Conservation (phyloP, 2,797 vertebrate genomes). For the Parambassis ranga region DNA sequence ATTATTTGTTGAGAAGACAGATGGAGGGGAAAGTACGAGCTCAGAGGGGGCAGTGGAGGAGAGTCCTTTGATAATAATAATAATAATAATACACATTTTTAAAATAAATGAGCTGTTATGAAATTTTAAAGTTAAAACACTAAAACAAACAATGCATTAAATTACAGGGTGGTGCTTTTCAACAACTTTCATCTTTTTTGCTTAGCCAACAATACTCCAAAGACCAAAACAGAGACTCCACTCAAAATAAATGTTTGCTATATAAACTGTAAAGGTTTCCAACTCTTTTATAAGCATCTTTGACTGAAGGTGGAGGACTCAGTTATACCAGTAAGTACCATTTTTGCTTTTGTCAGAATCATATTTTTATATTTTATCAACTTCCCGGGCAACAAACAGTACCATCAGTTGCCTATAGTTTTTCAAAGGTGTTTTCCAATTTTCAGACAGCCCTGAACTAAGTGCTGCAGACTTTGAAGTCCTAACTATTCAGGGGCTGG, state of each 20-base stretch:
- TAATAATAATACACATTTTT: not conserved
- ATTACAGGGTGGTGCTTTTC: not conserved
- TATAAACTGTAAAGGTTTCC: too few species aligned
- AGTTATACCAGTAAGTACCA: too few species aligned
- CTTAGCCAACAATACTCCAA: too few species aligned
- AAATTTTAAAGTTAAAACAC: not conserved
- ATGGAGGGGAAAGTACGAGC: slow-evolving; percentile 7
- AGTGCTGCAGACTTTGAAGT: slow-evolving; percentile 60
- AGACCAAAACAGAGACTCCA: too few species aligned
- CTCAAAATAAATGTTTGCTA: too few species aligned
- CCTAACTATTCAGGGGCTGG: slow-evolving; percentile 35
- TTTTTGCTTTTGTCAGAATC: too few species aligned
- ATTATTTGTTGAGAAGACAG: slow-evolving; percentile 31
- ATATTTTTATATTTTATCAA: too few species aligned
- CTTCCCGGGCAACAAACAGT: slow-evolving; percentile 13
- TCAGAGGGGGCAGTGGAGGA: not conserved
- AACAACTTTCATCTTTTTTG: too few species aligned
- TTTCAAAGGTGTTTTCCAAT: slow-evolving; percentile 17
- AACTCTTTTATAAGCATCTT: too few species aligned
- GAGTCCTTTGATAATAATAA: slow-evolving; percentile 16
- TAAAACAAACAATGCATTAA: not conserved
- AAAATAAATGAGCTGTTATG: slow-evolving; percentile 1
- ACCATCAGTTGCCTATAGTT: slow-evolving; percentile 26
- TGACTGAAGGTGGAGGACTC: too few species aligned
- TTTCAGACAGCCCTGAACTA: slow-evolving; percentile 57